Percentiles rank a stretch among this genome's conserved stretches.
phyloP scores from a whole-genome alignment of 2,113 vertebrate species.

The Chitala chitala region DNA sequence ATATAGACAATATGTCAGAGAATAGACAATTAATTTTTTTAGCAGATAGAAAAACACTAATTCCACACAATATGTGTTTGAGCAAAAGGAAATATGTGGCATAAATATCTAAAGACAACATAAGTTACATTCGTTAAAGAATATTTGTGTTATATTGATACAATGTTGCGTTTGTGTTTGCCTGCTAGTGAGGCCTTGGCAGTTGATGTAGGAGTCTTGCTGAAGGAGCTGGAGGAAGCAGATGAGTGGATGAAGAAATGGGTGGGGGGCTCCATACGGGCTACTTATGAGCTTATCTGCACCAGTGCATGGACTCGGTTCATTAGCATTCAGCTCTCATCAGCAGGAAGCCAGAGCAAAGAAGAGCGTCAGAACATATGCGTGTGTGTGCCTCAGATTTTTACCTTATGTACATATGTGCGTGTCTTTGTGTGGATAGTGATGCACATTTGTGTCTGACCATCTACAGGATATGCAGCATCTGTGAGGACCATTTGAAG shows the following conservation, averaged over 20 bases:
- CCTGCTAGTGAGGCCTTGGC: not conserved
- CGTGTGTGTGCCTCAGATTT: not conserved
- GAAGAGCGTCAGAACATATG: conserved; percentile 15
- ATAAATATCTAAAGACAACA: not conserved
- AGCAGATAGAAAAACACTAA: too few relatives aligned
- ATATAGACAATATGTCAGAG: too few relatives aligned
- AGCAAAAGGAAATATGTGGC: not conserved
- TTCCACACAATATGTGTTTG: too few relatives aligned
- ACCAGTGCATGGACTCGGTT: conserved; percentile 22
- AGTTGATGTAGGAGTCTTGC: conserved; percentile 1
- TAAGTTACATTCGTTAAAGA: not conserved
- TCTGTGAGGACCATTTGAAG: too few relatives aligned
- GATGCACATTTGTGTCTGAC: not conserved
- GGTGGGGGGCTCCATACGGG: not conserved
- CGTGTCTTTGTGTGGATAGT: not conserved
- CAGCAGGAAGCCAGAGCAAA: conserved; percentile 9
- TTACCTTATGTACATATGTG: not conserved
- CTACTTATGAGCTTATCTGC: conserved; percentile 22
- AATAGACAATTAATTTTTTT: too few relatives aligned
- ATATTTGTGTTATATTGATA: not conserved
- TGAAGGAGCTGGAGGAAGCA: not conserved
- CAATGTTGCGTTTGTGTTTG: conserved; percentile 4
- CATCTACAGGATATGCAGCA: too few relatives aligned
- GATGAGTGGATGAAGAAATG: not conserved
- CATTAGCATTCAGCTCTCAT: conserved; percentile 27